Percentiles rank a stretch among this genome's conserved stretches.
Evolutionary conservation across 2,113 vertebrate genomes (phyloP).

Genomic region (Pao palembangensis): DNA sequence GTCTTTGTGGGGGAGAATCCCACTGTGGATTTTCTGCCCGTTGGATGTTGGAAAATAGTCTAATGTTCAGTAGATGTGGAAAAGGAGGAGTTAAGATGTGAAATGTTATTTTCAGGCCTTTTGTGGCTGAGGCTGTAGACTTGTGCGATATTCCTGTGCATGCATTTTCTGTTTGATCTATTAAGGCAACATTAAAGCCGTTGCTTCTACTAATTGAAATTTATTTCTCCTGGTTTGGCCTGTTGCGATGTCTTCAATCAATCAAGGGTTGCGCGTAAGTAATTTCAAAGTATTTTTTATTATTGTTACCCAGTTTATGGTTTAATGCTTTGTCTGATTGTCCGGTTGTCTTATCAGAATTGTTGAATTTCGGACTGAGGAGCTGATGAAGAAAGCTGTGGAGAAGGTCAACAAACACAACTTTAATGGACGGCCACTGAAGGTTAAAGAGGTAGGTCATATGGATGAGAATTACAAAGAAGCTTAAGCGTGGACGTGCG

Average conservation of each 20-base stretch:
- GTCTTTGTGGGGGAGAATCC: conserved; percentile 49
- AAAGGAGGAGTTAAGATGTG: conserved; percentile 15
- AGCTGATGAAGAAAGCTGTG: conserved; percentile 96
- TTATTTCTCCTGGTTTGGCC: conserved; percentile 48
- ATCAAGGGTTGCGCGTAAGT: conserved; percentile 97
- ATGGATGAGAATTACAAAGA: no score
- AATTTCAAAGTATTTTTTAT: conserved; percentile 10
- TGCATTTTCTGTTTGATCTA: conserved; percentile 23
- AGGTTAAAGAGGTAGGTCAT: conserved; percentile 88
- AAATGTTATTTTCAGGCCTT: conserved; percentile 31
- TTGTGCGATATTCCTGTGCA: conserved; percentile 54
- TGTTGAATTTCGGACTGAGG: conserved; percentile 97
- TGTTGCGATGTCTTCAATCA: conserved; percentile 57
- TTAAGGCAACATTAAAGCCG: conserved; percentile 2
- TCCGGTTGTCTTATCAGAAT: conserved; percentile 71
- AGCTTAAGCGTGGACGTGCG: no score
- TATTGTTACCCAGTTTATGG: background rate
- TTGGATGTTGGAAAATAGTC: conserved; percentile 50
- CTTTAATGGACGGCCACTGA: conserved; percentile 91
- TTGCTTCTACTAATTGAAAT: conserved; percentile 50
- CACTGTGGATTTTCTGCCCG: conserved; percentile 53
- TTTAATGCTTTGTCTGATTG: background rate
- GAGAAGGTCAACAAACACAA: conserved; percentile 96
- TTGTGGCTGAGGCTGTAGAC: conserved; percentile 42
- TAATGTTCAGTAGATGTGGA: conserved; percentile 32